Base-by-base conservation (phyloP, 1,140 invertebrate species). In the Globodera ellingtonae region DNA sequence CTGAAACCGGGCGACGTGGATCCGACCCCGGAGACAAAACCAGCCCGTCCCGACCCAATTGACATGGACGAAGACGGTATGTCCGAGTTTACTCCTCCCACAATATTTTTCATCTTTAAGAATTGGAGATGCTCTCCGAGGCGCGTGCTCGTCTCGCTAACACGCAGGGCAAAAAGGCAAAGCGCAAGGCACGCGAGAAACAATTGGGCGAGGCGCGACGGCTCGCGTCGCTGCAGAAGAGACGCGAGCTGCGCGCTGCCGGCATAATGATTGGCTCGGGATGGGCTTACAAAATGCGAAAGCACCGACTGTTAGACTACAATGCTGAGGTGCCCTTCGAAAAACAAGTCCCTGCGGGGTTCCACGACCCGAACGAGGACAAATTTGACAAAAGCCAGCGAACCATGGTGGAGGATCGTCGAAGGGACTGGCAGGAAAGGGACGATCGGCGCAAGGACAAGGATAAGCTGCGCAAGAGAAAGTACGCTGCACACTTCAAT, bases 51-150 rank as follows among this genome's bases (percentile, higher is more conserved):
- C 18, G 97, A 99, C 92, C 97, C 97, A n/a, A 96, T 98, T 87
- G 97, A 99, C 89, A 99, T 99, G 97, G 97, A 99, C 91, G 97
- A 99, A 93, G 97, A 98, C 93, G 96, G 94, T 95, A 89, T 83
- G n/a, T 18, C 7, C 65, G 50, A 5, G 4, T 10, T 46, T n/a
- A 15, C 9, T 13, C 10, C 13, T 5, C 10, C 13, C 6, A 65
- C 10, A 24, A 15, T 13, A 13, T 62, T 65, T 10, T 13, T 46
- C 18, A 10, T 75, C 73, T 90, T 92, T 75, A 84, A 94, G 95
- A 99, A 90, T 90, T 99, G 87, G 97, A 99, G 91, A 99, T 99
- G 97, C 90, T 99, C 65, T 98, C 96, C 0, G 98, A 99, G 91
- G 98, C 98, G 4, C 92, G 98, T 86, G 98, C 98, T 70, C 93